These are phyloP conservation scores for Acleris cristana DNA, from an alignment of 2,888 invertebrate genomes.

Conservation along the genomic window DNA sequence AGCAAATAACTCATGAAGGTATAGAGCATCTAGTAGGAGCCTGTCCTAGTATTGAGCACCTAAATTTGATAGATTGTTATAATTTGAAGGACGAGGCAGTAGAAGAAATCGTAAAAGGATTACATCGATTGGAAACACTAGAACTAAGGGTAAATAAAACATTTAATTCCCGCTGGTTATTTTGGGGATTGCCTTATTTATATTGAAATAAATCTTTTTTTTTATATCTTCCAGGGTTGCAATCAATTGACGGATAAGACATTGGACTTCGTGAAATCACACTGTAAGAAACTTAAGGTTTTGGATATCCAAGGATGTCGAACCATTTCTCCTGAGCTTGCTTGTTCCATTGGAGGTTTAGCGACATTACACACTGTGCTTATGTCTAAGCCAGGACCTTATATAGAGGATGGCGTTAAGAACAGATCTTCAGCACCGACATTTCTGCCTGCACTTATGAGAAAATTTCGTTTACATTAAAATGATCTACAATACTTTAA, in stretches of 20 bases:
- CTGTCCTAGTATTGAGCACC: constrained; percentile 88
- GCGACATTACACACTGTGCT: constrained; percentile 74
- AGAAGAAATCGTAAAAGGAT: constrained; percentile 62
- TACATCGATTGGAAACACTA: constrained; percentile 81
- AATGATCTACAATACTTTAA: constrained; percentile 53
- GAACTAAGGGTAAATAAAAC: constrained; percentile 79
- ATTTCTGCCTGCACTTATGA: constrained; percentile 71
- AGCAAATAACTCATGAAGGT: constrained; percentile 87
- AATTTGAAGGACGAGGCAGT: constrained; percentile 86
- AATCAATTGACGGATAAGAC: constrained; percentile 84
- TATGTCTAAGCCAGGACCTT: constrained; percentile 77
- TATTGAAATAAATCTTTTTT: constrained; percentile 4
- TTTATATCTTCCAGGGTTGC: constrained; percentile 78
- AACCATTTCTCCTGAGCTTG: constrained; percentile 74
- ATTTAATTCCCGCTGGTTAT: background rate
- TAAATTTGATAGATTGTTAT: constrained; percentile 87
- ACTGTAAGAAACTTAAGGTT: constrained; percentile 81
- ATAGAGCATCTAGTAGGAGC: constrained; percentile 85
- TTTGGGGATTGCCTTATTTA: no score
- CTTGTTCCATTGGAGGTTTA: constrained; percentile 66
- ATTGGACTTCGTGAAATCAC: constrained; percentile 73
- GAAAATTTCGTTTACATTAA: constrained; percentile 69
- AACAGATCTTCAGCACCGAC: constrained; percentile 66
- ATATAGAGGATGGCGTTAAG: constrained; percentile 69
- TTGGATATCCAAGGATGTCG: constrained; percentile 84